phyloP scores from a whole-genome alignment of 2,888 invertebrate genomes.

The Drosophila birchii region DNA sequence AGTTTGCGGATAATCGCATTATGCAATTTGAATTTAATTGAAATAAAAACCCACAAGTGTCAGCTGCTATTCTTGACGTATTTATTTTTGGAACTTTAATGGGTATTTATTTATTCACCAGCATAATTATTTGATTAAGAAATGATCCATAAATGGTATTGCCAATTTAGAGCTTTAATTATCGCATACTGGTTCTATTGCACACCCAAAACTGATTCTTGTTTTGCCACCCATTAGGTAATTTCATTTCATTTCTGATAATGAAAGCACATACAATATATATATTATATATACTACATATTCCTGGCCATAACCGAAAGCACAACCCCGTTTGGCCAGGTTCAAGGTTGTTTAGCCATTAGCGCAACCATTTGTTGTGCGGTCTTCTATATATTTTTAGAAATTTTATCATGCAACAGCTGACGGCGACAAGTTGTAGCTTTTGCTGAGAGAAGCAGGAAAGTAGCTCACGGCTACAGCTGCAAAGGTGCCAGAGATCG shows the following conservation, averaged over 20 bases:
- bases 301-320: constrained; percentile 35
- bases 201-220: constrained; percentile 18
- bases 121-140: background rate
- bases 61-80: background rate
- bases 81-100: too few species aligned
- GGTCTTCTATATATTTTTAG: constrained; percentile 68
- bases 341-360: constrained; percentile 66
- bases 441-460: constrained; percentile 6
- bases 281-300: constrained; percentile 11
- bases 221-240: constrained; percentile 33
- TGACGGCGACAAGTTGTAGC: constrained; percentile 60
- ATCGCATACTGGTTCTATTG: constrained; percentile 5
- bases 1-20: constrained; percentile 17
- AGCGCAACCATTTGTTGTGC: constrained; percentile 46
- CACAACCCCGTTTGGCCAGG: constrained; percentile 70
- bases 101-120: background rate
- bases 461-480: constrained; percentile 30
- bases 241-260: constrained; percentile 35
- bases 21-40: constrained; percentile 40
- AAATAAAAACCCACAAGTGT: constrained; percentile 8
- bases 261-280: constrained; percentile 14
- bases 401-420: constrained; percentile 80
- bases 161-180: constrained; percentile 1
- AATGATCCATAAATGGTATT: background rate
- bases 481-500: constrained; percentile 33